Evolutionary conservation across 2,113 vertebrate species (phyloP).

Genomic region (Alouatta palliata): DNA sequence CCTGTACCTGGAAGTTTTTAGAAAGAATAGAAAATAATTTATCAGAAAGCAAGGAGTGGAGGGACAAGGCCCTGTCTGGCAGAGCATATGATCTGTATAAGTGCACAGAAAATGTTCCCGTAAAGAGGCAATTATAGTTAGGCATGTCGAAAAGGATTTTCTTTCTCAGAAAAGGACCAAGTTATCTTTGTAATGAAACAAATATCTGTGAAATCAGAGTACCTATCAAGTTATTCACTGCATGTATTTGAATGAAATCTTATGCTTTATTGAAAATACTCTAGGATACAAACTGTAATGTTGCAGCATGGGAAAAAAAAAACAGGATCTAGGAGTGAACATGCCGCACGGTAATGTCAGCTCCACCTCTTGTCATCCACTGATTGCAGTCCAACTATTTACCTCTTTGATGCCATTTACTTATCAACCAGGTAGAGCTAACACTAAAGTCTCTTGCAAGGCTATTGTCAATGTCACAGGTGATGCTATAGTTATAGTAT

Average conservation of each 20-base stretch:
- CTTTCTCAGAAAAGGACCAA: background rate
- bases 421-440: background rate
- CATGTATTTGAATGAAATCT: background rate
- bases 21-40: background rate
- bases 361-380: rapidly evolving
- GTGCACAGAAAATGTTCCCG: background rate
- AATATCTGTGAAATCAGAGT: background rate
- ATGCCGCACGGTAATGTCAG: no score
- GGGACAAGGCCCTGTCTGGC: background rate
- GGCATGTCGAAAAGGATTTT: background rate
- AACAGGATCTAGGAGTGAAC: background rate
- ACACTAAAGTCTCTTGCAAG: background rate
- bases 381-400: background rate
- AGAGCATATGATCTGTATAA: background rate
- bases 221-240: background rate
- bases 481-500: rapidly evolving
- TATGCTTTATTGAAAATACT: background rate
- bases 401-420: background rate
- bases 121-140: background rate
- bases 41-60: background rate
- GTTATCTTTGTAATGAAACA: background rate
- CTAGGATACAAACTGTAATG: background rate
- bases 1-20: background rate
- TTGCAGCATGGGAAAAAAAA: background rate
- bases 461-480: background rate